phyloP scores from a whole-genome alignment of 2,888 invertebrate species.

The Nemoura dubitans region DNA sequence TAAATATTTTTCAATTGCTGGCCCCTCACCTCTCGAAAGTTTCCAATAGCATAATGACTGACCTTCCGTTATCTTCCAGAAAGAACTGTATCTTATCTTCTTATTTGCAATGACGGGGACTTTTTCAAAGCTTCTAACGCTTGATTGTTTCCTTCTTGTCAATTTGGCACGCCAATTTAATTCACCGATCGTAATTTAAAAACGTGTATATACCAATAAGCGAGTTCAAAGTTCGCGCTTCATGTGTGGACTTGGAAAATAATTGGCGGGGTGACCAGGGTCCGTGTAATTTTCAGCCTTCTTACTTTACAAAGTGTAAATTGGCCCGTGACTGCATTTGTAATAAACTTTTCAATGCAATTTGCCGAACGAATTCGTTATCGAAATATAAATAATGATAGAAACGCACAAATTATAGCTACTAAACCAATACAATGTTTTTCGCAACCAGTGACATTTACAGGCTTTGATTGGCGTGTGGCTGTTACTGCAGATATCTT shows the following conservation, averaged over 20 bases:
- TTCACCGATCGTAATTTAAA: neutral
- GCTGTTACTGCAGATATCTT: no score
- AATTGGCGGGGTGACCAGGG: neutral
- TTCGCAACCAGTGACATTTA: no score
- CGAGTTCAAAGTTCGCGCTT: neutral
- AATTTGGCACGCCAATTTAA: neutral
- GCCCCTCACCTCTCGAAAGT: neutral
- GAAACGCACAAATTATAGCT: no score
- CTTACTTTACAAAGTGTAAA: neutral
- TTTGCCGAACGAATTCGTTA: no score
- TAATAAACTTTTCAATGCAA: no score
- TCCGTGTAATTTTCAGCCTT: neutral
- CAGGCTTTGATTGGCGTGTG: no score
- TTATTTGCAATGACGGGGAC: constrained; percentile 1
- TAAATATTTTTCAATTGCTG: neutral
- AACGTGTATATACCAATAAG: neutral
- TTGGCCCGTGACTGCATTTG: neutral
- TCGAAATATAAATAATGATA: no score
- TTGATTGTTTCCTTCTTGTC: neutral
- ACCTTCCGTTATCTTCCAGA: neutral
- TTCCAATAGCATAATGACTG: neutral
- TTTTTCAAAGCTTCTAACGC: neutral
- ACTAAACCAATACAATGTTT: no score
- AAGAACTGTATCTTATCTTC: neutral
- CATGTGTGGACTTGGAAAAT: neutral